Percentiles rank a stretch among this genome's conserved stretches.
These are phyloP conservation scores for Monochamus alternatus DNA, from an alignment of 2,888 invertebrate genomes.

Conservation along the genomic window DNA sequence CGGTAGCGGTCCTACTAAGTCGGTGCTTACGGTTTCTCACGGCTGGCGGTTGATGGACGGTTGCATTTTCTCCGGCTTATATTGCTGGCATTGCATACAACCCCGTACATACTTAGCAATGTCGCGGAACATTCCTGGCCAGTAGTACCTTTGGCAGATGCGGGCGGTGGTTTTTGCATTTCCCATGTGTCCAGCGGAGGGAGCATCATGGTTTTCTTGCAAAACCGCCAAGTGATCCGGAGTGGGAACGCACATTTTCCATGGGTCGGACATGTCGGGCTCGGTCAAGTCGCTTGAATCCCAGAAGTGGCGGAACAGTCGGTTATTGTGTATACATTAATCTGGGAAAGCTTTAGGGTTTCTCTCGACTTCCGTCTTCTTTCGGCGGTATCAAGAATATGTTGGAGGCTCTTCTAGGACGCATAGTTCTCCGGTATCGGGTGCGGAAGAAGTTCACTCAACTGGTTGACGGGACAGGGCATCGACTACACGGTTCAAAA, in stretches of 20 bases:
- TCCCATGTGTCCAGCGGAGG: neutral
- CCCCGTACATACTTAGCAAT: neutral
- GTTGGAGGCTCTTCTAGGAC: neutral
- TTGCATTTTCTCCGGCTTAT: neutral
- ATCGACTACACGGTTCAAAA: constrained; percentile 48
- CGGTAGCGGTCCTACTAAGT: constrained; percentile 33
- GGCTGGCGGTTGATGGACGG: constrained; percentile 12
- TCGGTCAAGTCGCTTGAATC: constrained; percentile 24
- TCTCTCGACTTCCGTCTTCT: constrained; percentile 1
- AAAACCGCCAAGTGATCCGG: neutral
- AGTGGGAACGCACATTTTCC: constrained; percentile 36
- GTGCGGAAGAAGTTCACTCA: neutral
- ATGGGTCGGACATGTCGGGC: constrained; percentile 29
- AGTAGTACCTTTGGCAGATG: neutral
- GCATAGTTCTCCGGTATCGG: neutral
- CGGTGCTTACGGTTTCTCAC: constrained; percentile 26
- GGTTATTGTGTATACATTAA: constrained; percentile 14
- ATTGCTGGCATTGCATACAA: neutral
- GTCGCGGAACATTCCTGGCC: neutral
- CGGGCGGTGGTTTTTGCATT: neutral
- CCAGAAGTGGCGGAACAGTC: constrained; percentile 26
- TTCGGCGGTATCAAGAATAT: constrained; percentile 8
- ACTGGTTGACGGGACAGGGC: constrained; percentile 41
- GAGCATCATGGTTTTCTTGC: neutral
- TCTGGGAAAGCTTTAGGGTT: constrained; percentile 9